phyloP scores from a whole-genome alignment of 2,113 vertebrate species.

The Pterocles gutturalis region DNA sequence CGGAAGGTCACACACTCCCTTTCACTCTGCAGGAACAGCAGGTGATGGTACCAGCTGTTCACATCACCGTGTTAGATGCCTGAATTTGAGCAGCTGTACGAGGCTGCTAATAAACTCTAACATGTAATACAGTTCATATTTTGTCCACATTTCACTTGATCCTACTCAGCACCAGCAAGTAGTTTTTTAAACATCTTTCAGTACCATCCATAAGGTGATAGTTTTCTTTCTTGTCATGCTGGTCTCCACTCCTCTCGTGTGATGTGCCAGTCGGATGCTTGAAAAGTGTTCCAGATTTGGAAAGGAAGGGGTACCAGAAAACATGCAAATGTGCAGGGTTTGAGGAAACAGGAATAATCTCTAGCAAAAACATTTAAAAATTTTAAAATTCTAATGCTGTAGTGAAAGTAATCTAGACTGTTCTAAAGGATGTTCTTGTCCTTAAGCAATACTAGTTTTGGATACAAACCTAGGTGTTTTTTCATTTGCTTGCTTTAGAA shows the following conservation, averaged over 20 bases:
- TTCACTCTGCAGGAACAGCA: constrained; percentile 50
- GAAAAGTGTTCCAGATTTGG: neutral
- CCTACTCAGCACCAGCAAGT: neutral
- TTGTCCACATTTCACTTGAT: constrained; percentile 26
- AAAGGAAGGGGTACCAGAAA: neutral
- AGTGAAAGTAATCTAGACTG: neutral
- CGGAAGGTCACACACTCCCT: constrained; percentile 48
- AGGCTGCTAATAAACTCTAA: constrained; percentile 42
- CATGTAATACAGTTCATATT: constrained; percentile 10
- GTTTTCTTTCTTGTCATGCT: neutral
- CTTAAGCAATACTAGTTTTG: neutral
- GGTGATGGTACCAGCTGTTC: constrained; percentile 72
- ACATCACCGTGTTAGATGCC: constrained; percentile 48
- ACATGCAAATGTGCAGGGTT: neutral
- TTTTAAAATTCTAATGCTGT: neutral
- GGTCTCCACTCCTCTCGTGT: neutral
- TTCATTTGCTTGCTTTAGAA: neutral
- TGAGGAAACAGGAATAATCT: neutral
- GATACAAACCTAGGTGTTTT: neutral
- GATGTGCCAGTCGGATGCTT: neutral
- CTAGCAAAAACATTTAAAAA: neutral
- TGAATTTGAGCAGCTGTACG: constrained; percentile 67
- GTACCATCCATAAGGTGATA: neutral
- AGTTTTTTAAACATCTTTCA: neutral
- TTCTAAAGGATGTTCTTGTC: neutral